A percentile compares a stretch with the other conserved stretches of the same genome.
phyloP scores from a whole-genome alignment of 2,888 invertebrate genomes.

The Melanophora roralis region DNA sequence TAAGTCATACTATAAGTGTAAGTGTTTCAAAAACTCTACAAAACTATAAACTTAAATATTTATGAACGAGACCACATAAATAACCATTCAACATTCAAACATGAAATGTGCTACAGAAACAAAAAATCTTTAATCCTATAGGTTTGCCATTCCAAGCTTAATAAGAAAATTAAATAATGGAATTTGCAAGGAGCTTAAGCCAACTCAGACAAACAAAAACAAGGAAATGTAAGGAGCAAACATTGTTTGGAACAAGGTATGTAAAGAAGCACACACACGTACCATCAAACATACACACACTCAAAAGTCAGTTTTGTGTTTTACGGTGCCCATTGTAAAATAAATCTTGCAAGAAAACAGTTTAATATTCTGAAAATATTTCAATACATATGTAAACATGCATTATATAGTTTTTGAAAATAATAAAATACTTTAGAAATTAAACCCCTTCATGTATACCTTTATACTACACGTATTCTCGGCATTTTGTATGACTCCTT shows the following conservation, averaged over 20 bases:
- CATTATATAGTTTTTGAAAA: no score
- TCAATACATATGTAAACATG: no score
- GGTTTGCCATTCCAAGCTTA: not conserved
- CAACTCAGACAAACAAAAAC: not conserved
- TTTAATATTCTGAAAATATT: no score
- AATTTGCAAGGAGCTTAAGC: not conserved
- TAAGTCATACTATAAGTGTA: not conserved
- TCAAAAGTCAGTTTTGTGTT: no score
- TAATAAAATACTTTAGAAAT: no score
- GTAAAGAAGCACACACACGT: not conserved
- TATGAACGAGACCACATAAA: constrained; percentile 64
- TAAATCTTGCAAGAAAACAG: no score
- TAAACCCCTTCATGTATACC: no score
- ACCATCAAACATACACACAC: not conserved
- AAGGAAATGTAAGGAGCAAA: not conserved
- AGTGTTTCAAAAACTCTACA: not conserved
- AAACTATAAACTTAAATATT: constrained; percentile 48
- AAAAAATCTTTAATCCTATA: constrained; percentile 14
- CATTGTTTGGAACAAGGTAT: not conserved
- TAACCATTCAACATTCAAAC: constrained; percentile 68
- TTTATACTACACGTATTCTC: no score
- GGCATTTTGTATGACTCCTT: no score
- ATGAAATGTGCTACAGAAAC: constrained; percentile 62
- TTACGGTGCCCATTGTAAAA: no score
- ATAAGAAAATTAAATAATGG: not conserved